Evolutionary conservation across 2,113 vertebrate genomes (phyloP).

Genomic region (Petromus typicus): DNA sequence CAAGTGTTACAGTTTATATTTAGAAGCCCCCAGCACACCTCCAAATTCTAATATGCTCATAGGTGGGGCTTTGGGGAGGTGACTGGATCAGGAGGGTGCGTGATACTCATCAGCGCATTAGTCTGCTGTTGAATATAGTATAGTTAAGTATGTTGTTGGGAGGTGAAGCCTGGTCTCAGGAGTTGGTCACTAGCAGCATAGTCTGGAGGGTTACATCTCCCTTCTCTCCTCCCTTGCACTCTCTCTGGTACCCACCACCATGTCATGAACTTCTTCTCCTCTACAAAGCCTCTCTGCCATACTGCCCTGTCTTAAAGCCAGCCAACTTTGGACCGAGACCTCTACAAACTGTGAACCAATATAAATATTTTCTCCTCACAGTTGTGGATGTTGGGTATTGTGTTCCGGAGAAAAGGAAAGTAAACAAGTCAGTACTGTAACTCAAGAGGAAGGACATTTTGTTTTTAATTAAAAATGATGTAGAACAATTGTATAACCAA

Average conservation of each 20-base stretch:
- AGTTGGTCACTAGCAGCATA: background rate
- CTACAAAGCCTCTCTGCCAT: background rate
- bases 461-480: background rate
- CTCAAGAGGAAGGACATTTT: background rate
- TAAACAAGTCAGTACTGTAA: background rate
- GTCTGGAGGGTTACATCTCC: background rate
- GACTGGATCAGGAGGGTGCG: background rate
- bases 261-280: background rate
- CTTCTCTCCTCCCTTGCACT: background rate
- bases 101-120: background rate
- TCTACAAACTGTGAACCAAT: background rate
- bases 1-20: background rate
- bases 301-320: background rate
- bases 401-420: background rate
- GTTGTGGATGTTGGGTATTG: no score
- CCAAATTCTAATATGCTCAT: background rate
- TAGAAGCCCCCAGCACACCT: background rate
- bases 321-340: background rate
- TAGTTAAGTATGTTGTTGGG: background rate
- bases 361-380: background rate
- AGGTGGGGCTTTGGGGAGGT: background rate
- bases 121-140: background rate
- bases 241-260: background rate
- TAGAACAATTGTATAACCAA: background rate
- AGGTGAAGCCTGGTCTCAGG: background rate